A percentile compares a stretch with the other conserved stretches of the same genome.
phyloP scores from a whole-genome alignment of 1,140 invertebrate genomes.

The Ceratina japonica region DNA sequence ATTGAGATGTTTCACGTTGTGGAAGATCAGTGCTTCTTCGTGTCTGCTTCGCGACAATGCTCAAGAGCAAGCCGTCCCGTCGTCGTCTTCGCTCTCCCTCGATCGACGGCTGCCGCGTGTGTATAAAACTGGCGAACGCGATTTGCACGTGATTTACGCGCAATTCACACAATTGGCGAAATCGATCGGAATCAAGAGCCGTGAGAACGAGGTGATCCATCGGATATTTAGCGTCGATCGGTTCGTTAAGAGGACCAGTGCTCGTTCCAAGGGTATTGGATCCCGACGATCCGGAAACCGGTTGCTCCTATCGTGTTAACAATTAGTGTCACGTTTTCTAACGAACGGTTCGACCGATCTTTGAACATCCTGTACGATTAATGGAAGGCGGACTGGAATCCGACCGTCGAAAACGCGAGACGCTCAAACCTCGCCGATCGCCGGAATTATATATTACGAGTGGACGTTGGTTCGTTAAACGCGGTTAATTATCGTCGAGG shows the following conservation, averaged over 20 bases:
- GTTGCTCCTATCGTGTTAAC: neutral
- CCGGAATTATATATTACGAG: neutral
- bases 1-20: too few species aligned
- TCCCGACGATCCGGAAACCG: neutral
- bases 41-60: too few species aligned
- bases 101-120: too few species aligned
- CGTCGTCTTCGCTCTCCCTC: too few species aligned
- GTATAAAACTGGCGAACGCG: too few species aligned
- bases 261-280: neutral
- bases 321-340: slow-evolving; percentile 38
- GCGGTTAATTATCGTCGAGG: too few species aligned
- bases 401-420: neutral
- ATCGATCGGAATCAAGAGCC: neutral
- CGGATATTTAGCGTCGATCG: neutral
- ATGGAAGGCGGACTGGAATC: neutral
- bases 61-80: too few species aligned
- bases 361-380: slow-evolving; percentile 38
- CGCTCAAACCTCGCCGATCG: neutral
- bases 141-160: too few species aligned
- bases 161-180: too few species aligned
- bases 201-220: neutral
- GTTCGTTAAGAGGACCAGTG: too few species aligned
- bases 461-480: too few species aligned
- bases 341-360: slow-evolving; percentile 26
- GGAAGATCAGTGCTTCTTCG: too few species aligned